A percentile compares a stretch with the other conserved stretches of the same genome.
Conservation (phyloP, 2,797 vertebrate species). For the Lepus oiostolus region DNA sequence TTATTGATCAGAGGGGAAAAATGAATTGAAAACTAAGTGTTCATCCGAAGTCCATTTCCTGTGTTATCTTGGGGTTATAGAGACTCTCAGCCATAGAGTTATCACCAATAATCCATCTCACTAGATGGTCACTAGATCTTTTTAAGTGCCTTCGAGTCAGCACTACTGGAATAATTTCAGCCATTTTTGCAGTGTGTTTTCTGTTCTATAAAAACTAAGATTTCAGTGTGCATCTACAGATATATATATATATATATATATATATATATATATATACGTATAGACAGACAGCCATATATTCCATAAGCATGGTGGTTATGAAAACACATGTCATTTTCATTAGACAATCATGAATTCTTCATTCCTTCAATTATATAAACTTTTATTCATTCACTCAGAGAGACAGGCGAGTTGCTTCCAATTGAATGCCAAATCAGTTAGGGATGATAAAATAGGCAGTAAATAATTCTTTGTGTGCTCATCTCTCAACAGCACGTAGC, state of each 20-base stretch:
- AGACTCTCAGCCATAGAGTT: slow-evolving; percentile 66
- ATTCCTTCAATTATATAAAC: slow-evolving; percentile 2
- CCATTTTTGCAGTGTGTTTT: slow-evolving; percentile 54
- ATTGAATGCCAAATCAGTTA: not conserved
- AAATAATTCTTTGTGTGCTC: not conserved
- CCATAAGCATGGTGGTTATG: not conserved
- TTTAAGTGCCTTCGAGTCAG: slow-evolving; percentile 69
- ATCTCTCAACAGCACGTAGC: not conserved
- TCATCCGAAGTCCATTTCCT: slow-evolving; percentile 75
- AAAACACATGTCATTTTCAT: not conserved
- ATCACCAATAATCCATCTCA: slow-evolving; percentile 76
- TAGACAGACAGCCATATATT: not conserved
- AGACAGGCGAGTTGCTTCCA: not conserved
- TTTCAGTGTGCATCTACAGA: not conserved
- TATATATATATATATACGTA: not conserved
- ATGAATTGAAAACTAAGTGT: slow-evolving; percentile 80
- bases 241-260: not conserved
- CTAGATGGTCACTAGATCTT: slow-evolving; percentile 78
- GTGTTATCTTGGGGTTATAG: slow-evolving; percentile 69
- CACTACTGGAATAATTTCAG: slow-evolving; percentile 71
- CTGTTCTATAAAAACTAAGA: slow-evolving; percentile 57
- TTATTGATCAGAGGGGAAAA: slow-evolving; percentile 80
- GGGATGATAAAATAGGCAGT: not conserved
- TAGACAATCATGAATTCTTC: not conserved
- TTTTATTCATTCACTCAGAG: not conserved